Conservation (phyloP, 1,140 invertebrate species). For the Telenomus remus region DNA sequence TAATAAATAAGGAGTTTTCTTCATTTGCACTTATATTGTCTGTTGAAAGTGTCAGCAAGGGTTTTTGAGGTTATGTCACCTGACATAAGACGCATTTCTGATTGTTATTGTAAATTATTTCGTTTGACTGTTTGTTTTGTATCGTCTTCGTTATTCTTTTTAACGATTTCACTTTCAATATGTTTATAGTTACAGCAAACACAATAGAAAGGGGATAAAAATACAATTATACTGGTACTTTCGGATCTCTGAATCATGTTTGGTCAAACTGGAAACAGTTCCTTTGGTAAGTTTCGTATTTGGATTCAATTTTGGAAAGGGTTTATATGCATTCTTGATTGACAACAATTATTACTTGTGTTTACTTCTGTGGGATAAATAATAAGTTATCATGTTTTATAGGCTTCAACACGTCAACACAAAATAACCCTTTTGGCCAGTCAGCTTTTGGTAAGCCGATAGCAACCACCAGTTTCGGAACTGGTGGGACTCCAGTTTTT, state of each 20-base stretch:
- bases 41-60: too few species aligned
- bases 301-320: background rate
- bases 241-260: slow-evolving; percentile 56
- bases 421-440: slow-evolving; percentile 74
- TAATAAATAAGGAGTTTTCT: too few species aligned
- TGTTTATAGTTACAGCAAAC: background rate
- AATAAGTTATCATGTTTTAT: slow-evolving; percentile 6
- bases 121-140: too few species aligned
- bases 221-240: background rate
- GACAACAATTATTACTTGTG: background rate
- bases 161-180: background rate
- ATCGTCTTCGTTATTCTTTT: background rate
- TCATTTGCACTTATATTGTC: too few species aligned
- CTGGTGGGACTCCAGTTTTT: slow-evolving; percentile 72
- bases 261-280: slow-evolving; percentile 64
- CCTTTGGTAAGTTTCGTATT: slow-evolving; percentile 60
- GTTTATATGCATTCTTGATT: background rate
- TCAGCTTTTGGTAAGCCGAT: slow-evolving; percentile 75
- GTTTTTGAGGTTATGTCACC: too few species aligned
- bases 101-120: too few species aligned
- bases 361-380: too few species aligned
- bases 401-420: slow-evolving; percentile 67
- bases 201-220: background rate
- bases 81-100: too few species aligned
- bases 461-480: slow-evolving; percentile 73